Evolutionary conservation across 1,140 invertebrate species (phyloP), one percentile per base, ranked within the genome.

Genomic region (Eueides isabella): DNA sequence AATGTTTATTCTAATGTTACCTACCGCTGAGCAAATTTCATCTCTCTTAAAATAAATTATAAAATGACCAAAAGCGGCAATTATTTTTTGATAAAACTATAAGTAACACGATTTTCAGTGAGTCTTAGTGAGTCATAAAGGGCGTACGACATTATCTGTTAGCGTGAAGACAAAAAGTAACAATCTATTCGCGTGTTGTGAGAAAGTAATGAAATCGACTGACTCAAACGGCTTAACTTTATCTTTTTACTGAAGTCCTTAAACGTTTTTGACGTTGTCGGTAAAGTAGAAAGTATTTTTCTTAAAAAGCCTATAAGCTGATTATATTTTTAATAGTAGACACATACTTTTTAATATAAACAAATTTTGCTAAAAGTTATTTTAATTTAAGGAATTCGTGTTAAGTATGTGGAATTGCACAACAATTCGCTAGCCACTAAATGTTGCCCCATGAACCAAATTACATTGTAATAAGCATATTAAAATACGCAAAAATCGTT

Each of bases 191-290:
- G 48, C 11, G 19, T 23, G 48, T 26, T 55, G 48, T 55, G 48
- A 55, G 48, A 55, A 55, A 4, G 48, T 55, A 26, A 26, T 55
- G 48, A 12, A 55, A 26, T 55, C 3, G 48, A 55, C 48, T 55
- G 48, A 55, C 48, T 55, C 48, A 55, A 55, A 55, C 48, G 48
- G 48, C 48, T 55, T 55, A 55, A 55, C 19, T 55, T 55, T 55
- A 55, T 55, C 23, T 55, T 26, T 55, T 55, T 55, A 26, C 48
- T 55, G 48, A 23, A 55, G 48, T 38, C 5, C 12, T 6, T 38
- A 11, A 38, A 38, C 11, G 35, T 38, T 38, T 38, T 38, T 38
- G 35, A 38, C 5, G 11, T 55, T 55, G 48, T 26, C 48, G 48
- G 23, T 55, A 5, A 23, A 55, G 26, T 55, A 55, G 4, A 44